Base-by-base conservation (phyloP, 2,797 vertebrate species). In the Podarcis lilfordi region DNA sequence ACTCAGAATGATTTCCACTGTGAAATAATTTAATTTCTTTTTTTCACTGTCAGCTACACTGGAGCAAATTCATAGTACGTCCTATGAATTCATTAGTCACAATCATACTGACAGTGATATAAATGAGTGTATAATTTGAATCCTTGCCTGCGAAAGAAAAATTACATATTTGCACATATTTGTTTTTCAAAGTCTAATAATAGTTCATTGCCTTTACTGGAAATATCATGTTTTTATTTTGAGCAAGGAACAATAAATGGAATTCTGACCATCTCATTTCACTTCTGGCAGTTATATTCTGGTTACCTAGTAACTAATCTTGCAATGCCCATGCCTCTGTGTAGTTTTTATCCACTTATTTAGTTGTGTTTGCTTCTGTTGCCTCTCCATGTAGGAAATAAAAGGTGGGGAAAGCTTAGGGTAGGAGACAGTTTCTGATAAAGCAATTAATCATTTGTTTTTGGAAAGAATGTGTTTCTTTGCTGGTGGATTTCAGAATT, bases 231-330 rank as follows among this genome's bases (percentile, higher is more conserved):
- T 45, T 81, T 40, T 84, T 13, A 45, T 11, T 87, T 89, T 86
- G 32, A 84, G 32, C 9, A 78, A 6, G 50, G 8, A 72, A 0
- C 23, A 55, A 40, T 15, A 43, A 64, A 45, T 35, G 40, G 78
- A 84, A 84, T 84, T 82, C 17, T 84, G 72, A 76, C 69, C 5
- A n/a, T 77, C 23, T 32, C 32, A 72, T 81, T 35, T 79, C 29
- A 66, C 6, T 72, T 23, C 45, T 79, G 5, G 29, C 27, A 89
- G 9, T 35, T 82, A 35, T 19, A 59, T 15, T 3, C 2, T 87
- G 15, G 37, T 88, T 90, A 90, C 76, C 66, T 82, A 85, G 75
- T 76, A 87, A 91, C 55, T 79, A 76, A 32, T 86, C n/a, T 71
- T 81, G 13, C 29, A 69, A 55, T 66, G 10, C 7, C 35, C 19